phyloP scores from a whole-genome alignment of 2,888 invertebrate genomes.

The Troides helena region DNA sequence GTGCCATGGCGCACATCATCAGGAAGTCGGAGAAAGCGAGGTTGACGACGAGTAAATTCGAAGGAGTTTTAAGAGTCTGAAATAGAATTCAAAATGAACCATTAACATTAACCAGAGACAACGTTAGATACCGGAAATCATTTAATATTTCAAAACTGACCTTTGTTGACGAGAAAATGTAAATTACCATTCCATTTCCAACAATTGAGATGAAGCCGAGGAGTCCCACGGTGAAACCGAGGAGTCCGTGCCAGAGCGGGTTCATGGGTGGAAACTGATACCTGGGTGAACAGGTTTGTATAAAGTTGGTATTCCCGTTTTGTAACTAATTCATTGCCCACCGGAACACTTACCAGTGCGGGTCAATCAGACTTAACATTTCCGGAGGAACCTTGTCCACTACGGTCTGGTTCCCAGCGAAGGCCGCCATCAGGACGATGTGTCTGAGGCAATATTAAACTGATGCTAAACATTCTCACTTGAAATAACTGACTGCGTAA shows the following conservation, averaged over 20 bases:
- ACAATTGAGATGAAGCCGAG: constrained; percentile 85
- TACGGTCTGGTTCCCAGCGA: constrained; percentile 86
- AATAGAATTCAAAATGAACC: too few species aligned
- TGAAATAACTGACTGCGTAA: too few species aligned
- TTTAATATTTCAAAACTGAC: constrained; percentile 38
- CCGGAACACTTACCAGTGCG: constrained; percentile 84
- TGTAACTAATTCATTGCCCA: too few species aligned
- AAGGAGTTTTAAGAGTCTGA: constrained; percentile 81
- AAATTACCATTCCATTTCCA: constrained; percentile 88
- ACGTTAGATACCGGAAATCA: too few species aligned
- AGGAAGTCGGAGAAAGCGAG: constrained; percentile 94
- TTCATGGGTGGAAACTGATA: constrained; percentile 94
- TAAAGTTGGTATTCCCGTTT: neutral
- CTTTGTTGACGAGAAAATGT: constrained; percentile 87
- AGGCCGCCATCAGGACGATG: constrained; percentile 64
- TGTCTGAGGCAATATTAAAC: too few species aligned
- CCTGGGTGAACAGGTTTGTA: constrained; percentile 65
- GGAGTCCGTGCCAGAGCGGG: constrained; percentile 91
- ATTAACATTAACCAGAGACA: too few species aligned
- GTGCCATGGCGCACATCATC: constrained; percentile 92
- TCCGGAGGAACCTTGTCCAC: constrained; percentile 89
- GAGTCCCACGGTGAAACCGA: constrained; percentile 88
- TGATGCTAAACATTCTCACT: too few species aligned
- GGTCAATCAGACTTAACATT: constrained; percentile 87
- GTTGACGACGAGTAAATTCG: constrained; percentile 94